Conservation (phyloP, 30 jellyfish, hydroid and myxozoan species). For the Chrysaora quinquecirrha region DNA sequence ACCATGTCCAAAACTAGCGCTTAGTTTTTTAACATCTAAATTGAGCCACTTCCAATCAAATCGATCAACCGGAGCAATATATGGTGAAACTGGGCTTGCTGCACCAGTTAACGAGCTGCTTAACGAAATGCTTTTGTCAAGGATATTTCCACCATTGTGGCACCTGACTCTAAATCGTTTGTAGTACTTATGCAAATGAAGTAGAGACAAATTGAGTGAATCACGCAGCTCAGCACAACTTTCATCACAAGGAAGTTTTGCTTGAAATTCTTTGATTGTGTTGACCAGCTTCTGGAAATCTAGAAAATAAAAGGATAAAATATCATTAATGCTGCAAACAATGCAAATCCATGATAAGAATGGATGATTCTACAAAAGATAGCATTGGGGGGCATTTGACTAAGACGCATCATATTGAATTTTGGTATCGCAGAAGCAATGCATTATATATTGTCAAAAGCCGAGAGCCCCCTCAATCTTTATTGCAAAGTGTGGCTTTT, state of each 20-base stretch:
- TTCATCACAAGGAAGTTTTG: conserved; percentile 74
- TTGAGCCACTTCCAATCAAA: conserved; percentile 97
- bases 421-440: too few relatives aligned
- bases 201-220: conserved; percentile 71
- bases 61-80: conserved; percentile 74
- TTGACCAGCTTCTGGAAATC: conserved; percentile 86
- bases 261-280: conserved; percentile 71
- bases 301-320: conserved; percentile 1
- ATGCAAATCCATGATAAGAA: too few relatives aligned
- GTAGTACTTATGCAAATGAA: conserved; percentile 82
- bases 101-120: conserved; percentile 75
- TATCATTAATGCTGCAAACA: too few relatives aligned
- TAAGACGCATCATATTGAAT: too few relatives aligned
- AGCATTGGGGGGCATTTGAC: too few relatives aligned
- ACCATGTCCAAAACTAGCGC: conserved; percentile 96
- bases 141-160: conserved; percentile 32
- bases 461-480: too few relatives aligned
- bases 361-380: too few relatives aligned
- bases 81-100: conserved; percentile 81
- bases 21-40: conserved; percentile 74
- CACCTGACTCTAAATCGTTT: conserved; percentile 63
- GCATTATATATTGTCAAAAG: too few relatives aligned
- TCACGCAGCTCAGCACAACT: conserved; percentile 89
- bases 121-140: conserved; percentile 75
- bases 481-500: too few relatives aligned